Evolutionary conservation across 2,888 invertebrate genomes (phyloP).

Genomic region (Sphaerophoria taeniata): DNA sequence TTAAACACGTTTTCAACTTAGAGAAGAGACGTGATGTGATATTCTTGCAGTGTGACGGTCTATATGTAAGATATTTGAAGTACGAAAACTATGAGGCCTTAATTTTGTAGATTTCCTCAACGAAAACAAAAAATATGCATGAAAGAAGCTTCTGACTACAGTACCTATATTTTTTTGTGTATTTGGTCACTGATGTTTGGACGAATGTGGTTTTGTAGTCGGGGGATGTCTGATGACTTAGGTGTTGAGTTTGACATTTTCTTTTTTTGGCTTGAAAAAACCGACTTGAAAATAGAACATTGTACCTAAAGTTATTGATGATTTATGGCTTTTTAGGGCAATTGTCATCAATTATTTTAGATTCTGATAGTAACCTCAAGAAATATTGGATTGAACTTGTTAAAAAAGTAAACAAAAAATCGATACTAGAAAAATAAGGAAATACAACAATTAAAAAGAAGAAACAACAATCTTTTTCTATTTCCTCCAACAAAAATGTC

Average conservation of each 20-base stretch:
- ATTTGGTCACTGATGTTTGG: not conserved
- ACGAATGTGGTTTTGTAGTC: not conserved
- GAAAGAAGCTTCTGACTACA: not conserved
- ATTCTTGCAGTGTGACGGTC: not conserved
- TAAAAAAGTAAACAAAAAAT: no score
- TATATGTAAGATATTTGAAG: not conserved
- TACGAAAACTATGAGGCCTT: not conserved
- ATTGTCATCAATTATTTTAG: not conserved
- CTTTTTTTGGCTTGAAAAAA: conserved; percentile 10
- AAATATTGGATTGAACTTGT: conserved; percentile 19
- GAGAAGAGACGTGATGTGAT: conserved; percentile 40
- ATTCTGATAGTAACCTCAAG: not conserved
- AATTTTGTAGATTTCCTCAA: conserved; percentile 22
- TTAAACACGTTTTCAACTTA: conserved; percentile 63
- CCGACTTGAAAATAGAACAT: conserved; percentile 2
- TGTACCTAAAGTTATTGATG: not conserved
- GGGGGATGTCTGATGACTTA: not conserved
- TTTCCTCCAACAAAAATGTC: no score
- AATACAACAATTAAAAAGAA: no score
- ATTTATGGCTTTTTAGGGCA: conserved; percentile 18
- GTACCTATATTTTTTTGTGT: not conserved
- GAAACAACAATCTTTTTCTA: no score
- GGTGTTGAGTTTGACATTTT: conserved; percentile 21
- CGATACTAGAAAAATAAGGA: no score
- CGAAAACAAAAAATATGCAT: conserved; percentile 3